Evolutionary conservation across 1,140 invertebrate species (phyloP).

Genomic region (Euwallacea similis): DNA sequence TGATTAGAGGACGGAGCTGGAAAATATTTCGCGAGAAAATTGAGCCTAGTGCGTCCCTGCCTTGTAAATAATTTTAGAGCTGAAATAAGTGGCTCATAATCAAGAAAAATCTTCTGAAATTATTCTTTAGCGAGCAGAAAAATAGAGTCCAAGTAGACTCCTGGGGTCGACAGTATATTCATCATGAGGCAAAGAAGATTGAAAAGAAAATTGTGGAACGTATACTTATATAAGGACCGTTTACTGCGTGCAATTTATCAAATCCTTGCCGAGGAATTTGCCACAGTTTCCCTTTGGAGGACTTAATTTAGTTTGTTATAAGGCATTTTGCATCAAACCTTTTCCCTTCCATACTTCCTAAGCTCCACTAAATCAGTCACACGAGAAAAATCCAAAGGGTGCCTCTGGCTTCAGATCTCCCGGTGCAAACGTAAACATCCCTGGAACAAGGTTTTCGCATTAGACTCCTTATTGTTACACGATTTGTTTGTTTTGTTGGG

Average conservation of each 20-base stretch:
- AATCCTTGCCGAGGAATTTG: conserved; percentile 27
- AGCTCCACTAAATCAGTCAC: too few relatives aligned
- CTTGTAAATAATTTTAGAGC: conserved; percentile 29
- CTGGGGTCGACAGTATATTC: conserved; percentile 39
- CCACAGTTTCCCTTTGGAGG: conserved; percentile 17
- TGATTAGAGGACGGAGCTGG: too few relatives aligned
- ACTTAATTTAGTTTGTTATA: conserved; percentile 35
- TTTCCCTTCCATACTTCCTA: too few relatives aligned
- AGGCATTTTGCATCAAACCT: conserved; percentile 30
- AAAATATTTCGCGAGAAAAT: too few relatives aligned
- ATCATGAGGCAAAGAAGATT: conserved; percentile 38
- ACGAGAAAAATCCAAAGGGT: too few relatives aligned
- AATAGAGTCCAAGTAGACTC: conserved; percentile 39
- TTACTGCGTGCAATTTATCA: conserved; percentile 38
- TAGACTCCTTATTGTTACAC: conserved; percentile 37
- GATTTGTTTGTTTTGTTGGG: conserved; percentile 37
- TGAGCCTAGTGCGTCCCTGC: neutral
- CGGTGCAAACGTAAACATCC: conserved; percentile 38
- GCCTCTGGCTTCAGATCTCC: neutral
- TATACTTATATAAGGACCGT: conserved; percentile 38
- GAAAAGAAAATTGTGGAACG: conserved; percentile 40
- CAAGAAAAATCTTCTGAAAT: conserved; percentile 25
- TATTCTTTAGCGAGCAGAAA: conserved; percentile 34
- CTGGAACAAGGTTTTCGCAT: conserved; percentile 37
- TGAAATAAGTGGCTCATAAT: conserved; percentile 33